Conservation (phyloP, 2,113 vertebrate species). For the Oenanthe oenanthe region DNA sequence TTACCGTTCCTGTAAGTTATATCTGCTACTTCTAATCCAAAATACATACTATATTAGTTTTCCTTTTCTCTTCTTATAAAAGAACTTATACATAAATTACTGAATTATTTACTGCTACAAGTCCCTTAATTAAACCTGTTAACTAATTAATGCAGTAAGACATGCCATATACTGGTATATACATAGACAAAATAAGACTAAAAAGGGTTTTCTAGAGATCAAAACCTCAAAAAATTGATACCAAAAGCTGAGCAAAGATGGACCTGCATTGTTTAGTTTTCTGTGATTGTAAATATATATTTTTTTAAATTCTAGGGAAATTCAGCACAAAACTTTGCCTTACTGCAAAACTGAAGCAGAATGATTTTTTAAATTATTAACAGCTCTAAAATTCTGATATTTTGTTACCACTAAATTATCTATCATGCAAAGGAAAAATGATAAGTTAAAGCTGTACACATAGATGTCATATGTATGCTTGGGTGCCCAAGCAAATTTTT, state of each 20-base stretch:
- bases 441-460: too few species aligned
- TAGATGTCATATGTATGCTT: neutral
- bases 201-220: neutral
- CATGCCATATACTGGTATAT: neutral
- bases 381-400: neutral
- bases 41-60: neutral
- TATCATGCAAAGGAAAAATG: neutral
- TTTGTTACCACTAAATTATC: neutral
- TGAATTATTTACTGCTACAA: neutral
- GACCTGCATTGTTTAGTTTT: neutral
- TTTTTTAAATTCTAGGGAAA: neutral
- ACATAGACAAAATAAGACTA: neutral
- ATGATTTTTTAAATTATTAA: fast-evolving
- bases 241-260: neutral
- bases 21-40: neutral
- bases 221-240: neutral
- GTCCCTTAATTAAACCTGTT: neutral
- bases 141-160: neutral
- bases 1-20: neutral
- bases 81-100: neutral
- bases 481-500: neutral
- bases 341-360: neutral
- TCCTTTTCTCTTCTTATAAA: neutral
- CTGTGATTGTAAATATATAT: neutral
- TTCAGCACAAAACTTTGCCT: neutral